Conservation (phyloP, 2,888 invertebrate genomes). For the Litoditis marina region DNA sequence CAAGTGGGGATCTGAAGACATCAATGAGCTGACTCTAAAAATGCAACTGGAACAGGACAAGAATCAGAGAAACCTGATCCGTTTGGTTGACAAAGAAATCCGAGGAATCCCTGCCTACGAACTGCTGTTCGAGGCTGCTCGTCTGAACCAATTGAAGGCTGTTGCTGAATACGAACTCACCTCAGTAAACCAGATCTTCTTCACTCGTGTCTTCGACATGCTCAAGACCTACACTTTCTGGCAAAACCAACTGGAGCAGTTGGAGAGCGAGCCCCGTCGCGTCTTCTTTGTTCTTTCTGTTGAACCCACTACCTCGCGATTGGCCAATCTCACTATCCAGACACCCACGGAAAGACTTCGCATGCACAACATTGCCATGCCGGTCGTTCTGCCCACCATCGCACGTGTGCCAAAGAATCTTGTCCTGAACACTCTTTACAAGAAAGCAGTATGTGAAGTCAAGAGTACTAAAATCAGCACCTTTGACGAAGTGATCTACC, state of each 20-base stretch:
- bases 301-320: conserved; percentile 50
- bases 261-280: conserved; percentile 26
- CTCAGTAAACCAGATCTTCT: conserved; percentile 25
- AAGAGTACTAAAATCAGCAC: conserved; percentile 44
- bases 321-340: conserved; percentile 47
- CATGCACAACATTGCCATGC: conserved; percentile 34
- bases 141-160: conserved; percentile 34
- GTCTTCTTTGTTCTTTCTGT: conserved; percentile 40
- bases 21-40: conserved; percentile 28
- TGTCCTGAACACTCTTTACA: conserved; percentile 8
- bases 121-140: conserved; percentile 29
- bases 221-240: conserved; percentile 48
- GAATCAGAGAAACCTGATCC: conserved; percentile 27
- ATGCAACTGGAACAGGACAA: conserved; percentile 33
- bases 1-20: conserved; percentile 39
- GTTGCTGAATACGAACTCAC: conserved; percentile 41
- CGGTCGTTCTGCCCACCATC: conserved; percentile 16
- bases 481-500: conserved; percentile 57
- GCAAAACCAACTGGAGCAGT: conserved; percentile 20
- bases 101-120: conserved; percentile 30
- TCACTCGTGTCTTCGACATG: conserved; percentile 34
- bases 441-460: conserved; percentile 33
- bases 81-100: conserved; percentile 17
- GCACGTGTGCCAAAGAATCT: conserved; percentile 13
- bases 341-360: conserved; percentile 42